Evolutionary conservation across 1,140 invertebrate species (phyloP).

Genomic region (Scaptodrosophila lebanonensis): DNA sequence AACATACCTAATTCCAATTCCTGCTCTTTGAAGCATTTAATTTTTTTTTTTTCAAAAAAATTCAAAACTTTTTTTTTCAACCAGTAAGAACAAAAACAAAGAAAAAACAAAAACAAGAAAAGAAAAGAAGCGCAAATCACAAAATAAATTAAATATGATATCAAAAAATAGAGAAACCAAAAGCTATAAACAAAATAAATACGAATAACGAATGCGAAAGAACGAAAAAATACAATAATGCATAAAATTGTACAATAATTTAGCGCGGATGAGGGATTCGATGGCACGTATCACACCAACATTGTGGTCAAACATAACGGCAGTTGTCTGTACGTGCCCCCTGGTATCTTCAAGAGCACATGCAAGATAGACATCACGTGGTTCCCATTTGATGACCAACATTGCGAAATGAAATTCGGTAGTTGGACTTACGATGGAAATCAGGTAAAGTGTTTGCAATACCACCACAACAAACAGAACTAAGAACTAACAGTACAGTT

Average conservation of each 20-base stretch:
- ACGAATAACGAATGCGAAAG: conserved; percentile 28
- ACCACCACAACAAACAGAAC: conserved; percentile 21
- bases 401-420: conserved; percentile 97
- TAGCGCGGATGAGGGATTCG: conserved; percentile 98
- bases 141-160: conserved; percentile 36
- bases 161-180: conserved; percentile 6
- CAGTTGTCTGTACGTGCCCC: conserved; percentile 96
- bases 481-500: conserved; percentile 8
- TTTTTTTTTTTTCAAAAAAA: conserved; percentile 12
- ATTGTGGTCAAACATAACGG: conserved; percentile 97
- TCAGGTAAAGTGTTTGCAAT: conserved; percentile 84
- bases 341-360: conserved; percentile 98
- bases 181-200: background rate
- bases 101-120: conserved; percentile 9
- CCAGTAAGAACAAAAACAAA: conserved; percentile 19
- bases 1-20: conserved; percentile 24
- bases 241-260: conserved; percentile 76
- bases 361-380: conserved; percentile 99
- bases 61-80: conserved; percentile 28
- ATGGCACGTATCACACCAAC: conserved; percentile 97
- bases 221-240: conserved; percentile 50
- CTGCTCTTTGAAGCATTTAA: conserved; percentile 11
- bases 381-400: conserved; percentile 99
- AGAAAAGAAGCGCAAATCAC: conserved; percentile 58
- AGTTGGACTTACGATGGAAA: conserved; percentile 96